Evolutionary conservation across 2,888 invertebrate genomes (phyloP).

Genomic region (Ectobius pallidus): DNA sequence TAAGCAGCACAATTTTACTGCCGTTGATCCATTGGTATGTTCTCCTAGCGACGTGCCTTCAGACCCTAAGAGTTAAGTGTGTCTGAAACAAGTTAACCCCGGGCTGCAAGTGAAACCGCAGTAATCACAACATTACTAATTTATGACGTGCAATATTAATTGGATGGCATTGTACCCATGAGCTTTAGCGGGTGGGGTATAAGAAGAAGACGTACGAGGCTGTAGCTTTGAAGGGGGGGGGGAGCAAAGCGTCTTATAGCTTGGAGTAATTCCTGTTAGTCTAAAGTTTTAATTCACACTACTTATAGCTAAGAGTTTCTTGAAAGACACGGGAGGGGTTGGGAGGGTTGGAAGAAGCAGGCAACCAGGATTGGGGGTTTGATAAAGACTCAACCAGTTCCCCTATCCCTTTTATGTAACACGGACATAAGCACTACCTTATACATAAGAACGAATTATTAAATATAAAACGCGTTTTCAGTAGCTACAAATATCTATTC

Average conservation of each 20-base stretch:
- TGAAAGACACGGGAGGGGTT: conserved; percentile 35
- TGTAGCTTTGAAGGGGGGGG: neutral
- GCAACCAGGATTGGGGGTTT: conserved; percentile 28
- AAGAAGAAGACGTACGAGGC: conserved; percentile 4
- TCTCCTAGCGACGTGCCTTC: too few relatives aligned
- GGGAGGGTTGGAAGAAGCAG: conserved; percentile 52
- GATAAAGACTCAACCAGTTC: conserved; percentile 17
- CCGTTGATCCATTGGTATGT: too few relatives aligned
- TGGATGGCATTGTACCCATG: conserved; percentile 34
- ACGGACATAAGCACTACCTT: neutral
- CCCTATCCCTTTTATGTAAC: neutral
- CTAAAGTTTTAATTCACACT: conserved; percentile 68
- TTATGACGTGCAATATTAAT: conserved; percentile 31
- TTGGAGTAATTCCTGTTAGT: conserved; percentile 62
- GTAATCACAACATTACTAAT: conserved; percentile 16
- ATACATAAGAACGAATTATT: too few relatives aligned
- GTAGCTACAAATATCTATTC: too few relatives aligned
- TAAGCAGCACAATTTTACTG: too few relatives aligned
- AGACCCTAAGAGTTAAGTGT: too few relatives aligned
- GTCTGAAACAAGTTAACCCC: too few relatives aligned
- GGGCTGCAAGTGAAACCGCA: too few relatives aligned
- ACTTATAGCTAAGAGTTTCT: conserved; percentile 56
- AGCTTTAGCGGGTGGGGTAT: conserved; percentile 1
- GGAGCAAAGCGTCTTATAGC: conserved; percentile 38
- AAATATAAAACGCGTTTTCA: too few relatives aligned